These are phyloP conservation scores for Crenuchus spilurus DNA, from an alignment of 2,797 vertebrate genomes.

Conservation along the genomic window DNA sequence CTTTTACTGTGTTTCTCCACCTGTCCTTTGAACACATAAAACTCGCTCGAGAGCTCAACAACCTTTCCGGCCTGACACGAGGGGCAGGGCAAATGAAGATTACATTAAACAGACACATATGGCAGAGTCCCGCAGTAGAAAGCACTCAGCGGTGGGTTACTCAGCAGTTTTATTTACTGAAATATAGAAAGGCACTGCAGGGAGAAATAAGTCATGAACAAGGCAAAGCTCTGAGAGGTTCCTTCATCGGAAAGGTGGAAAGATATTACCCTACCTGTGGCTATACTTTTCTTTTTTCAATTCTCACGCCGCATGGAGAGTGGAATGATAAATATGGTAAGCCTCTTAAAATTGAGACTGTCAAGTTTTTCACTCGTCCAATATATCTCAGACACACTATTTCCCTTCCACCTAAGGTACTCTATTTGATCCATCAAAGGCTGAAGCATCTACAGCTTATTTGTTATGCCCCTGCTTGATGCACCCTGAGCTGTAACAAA, in stretches of 20 bases:
- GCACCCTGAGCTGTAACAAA: background rate
- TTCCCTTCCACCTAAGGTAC: background rate
- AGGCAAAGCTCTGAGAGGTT: slow-evolving; percentile 15
- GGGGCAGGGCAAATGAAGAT: slow-evolving; percentile 32
- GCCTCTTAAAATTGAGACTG: slow-evolving; percentile 32
- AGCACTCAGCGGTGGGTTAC: slow-evolving; percentile 6
- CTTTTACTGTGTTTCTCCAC: slow-evolving; percentile 36
- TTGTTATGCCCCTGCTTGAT: background rate
- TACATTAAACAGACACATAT: slow-evolving; percentile 37
- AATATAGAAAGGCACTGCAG: background rate
- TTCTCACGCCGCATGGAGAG: background rate
- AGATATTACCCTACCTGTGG: slow-evolving; percentile 10
- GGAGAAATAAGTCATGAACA: slow-evolving; percentile 5
- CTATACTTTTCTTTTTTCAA: slow-evolving; percentile 19
- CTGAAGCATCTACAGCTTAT: background rate
- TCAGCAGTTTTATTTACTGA: slow-evolving; percentile 17
- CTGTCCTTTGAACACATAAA: slow-evolving; percentile 26
- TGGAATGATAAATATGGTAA: slow-evolving; percentile 41
- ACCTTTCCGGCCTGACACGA: slow-evolving; percentile 43
- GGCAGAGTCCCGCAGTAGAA: slow-evolving; percentile 18
- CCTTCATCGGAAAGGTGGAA: slow-evolving; percentile 1
- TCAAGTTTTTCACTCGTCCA: slow-evolving; percentile 17
- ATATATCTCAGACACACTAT: background rate
- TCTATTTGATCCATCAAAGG: background rate
- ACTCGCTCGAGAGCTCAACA: slow-evolving; percentile 34